Conservation (phyloP, 92 coral and sea anemone genomes). For the Parazoanthus swiftii region DNA sequence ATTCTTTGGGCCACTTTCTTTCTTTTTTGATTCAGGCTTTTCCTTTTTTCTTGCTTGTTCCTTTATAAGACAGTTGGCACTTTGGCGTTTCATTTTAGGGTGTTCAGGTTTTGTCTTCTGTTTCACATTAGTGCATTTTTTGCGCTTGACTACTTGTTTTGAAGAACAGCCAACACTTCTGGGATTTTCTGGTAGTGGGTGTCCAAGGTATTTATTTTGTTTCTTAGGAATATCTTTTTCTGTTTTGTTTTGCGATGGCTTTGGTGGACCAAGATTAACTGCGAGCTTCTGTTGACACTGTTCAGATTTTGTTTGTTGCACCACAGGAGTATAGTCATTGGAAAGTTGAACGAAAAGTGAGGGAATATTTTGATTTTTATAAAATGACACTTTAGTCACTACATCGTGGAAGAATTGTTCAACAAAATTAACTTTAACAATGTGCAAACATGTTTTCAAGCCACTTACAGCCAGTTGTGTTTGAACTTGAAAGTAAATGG, state of each 20-base stretch:
- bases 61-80: background rate
- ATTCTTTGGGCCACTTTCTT: background rate
- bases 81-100: background rate
- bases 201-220: background rate
- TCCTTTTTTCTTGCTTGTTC: background rate
- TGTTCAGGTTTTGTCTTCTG: background rate
- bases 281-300: background rate
- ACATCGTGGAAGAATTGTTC: slow-evolving; percentile 50
- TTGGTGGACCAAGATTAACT: no score
- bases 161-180: background rate
- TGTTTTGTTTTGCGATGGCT: background rate
- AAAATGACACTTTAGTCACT: slow-evolving; percentile 45
- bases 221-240: background rate
- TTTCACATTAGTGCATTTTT: background rate
- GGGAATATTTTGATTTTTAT: slow-evolving; percentile 21
- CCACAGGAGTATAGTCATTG: background rate
- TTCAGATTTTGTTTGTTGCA: background rate
- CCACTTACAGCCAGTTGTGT: slow-evolving; percentile 67
- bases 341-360: slow-evolving; percentile 28
- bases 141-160: background rate
- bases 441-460: slow-evolving; percentile 35
- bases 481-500: slow-evolving; percentile 65
- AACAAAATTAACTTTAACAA: slow-evolving; percentile 52
- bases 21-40: background rate
- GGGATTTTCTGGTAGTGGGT: background rate